Base-by-base conservation (phyloP, 2,113 vertebrate species). In the Spea multiplicata region DNA sequence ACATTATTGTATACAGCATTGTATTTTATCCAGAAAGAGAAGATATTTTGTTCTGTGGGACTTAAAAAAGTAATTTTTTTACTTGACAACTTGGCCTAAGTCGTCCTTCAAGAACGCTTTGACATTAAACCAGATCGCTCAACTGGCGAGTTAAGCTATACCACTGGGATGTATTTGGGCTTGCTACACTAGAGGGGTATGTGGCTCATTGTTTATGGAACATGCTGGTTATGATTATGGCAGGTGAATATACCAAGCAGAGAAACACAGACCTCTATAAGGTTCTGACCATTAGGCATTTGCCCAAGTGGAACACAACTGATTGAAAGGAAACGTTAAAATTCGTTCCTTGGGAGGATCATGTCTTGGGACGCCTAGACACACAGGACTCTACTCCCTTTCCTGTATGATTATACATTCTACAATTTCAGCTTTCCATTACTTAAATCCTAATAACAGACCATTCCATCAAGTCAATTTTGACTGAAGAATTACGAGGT, bases 171-270 rank as follows among this genome's bases (percentile, higher is more conserved):
- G 49, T 47, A 61, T 44, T 70, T 47, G 48, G 5, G 47, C n/a
- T 8, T 52, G 66, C 48, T 57, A 47, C 52, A 69, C n/a, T 59
- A 49, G 3, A 4, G 30, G n/a, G 74, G 17, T 76, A 52, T 61
- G 44, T 17, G 53, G 9, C 68, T 57, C 52, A 59, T 59, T 55
- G 16, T 48, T 48, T 17, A 61, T 61, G 75, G 75, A 76, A 69
- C 13, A 59, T 44, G n/a, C 10, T 48, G 8, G n/a, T 76, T 50
- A 68, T 47, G 30, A 68, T 68, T 76, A 59, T 8, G 57, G 74
- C 74, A 76, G 74, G 74, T 76, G 75, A 76, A 69, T 6, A 10
- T 8, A 17, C 44, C 75, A 9, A 59, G 45, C 5, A 14, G 66
- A 66, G 68, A 57, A 8, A 68, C 66, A 48, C 53, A 9, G 13